Conservation (phyloP, 1,140 invertebrate genomes). For the Dinothrombium tinctorium region DNA sequence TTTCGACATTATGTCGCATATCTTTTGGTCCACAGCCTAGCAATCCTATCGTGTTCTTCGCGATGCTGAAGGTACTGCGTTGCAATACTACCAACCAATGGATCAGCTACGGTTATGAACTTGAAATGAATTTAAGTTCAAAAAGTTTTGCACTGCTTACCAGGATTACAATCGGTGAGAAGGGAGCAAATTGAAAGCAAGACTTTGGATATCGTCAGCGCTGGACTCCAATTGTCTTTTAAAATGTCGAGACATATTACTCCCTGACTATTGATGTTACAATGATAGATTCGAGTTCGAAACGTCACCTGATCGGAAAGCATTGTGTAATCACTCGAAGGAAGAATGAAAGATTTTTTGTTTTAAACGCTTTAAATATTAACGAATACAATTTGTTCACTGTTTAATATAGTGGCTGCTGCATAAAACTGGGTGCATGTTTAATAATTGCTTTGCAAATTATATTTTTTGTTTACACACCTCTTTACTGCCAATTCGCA, state of each 20-base stretch:
- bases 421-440: no score
- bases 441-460: no score
- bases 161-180: slow-evolving; percentile 85
- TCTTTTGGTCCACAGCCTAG: slow-evolving; percentile 89
- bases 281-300: slow-evolving; percentile 82
- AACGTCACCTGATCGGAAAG: slow-evolving; percentile 56
- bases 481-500: no score
- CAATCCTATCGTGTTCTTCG: slow-evolving; percentile 90
- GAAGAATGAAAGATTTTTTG: no score
- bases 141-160: slow-evolving; percentile 25
- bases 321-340: no score
- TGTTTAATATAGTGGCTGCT: no score
- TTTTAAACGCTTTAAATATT: no score
- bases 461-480: no score
- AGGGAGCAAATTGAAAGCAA: slow-evolving; percentile 81
- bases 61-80: slow-evolving; percentile 91
- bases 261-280: slow-evolving; percentile 90
- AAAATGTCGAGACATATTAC: slow-evolving; percentile 86
- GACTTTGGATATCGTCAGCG: slow-evolving; percentile 81
- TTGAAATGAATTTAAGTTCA: background rate
- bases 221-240: slow-evolving; percentile 88
- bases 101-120: slow-evolving; percentile 42
- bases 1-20: slow-evolving; percentile 60
- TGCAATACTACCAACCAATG: slow-evolving; percentile 88
- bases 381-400: no score